Percentiles rank a stretch among this genome's conserved stretches.
Evolutionary conservation across 2,797 vertebrate genomes (phyloP).

Genomic region (Miichthys miiuy): DNA sequence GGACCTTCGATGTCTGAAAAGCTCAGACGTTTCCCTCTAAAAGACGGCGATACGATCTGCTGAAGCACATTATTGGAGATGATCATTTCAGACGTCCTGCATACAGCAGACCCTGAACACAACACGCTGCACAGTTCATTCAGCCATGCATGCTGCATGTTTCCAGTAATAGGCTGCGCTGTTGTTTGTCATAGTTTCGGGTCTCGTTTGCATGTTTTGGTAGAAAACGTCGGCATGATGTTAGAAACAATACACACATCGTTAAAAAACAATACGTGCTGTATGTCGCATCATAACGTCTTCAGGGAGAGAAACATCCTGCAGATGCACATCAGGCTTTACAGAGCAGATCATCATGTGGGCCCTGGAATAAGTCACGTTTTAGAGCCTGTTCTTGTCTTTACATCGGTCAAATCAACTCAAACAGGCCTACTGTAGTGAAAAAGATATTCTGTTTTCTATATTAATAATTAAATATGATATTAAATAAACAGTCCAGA

Average conservation of each 20-base stretch:
- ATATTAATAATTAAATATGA: conserved; percentile 6
- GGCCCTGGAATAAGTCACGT: neutral
- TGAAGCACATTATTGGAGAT: conserved; percentile 47
- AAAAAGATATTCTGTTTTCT: neutral
- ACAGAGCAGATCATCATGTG: conserved; percentile 14
- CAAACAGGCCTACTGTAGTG: neutral
- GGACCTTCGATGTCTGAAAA: too few relatives aligned
- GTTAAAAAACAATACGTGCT: conserved; percentile 36
- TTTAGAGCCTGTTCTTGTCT: neutral
- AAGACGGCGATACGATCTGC: conserved; percentile 37
- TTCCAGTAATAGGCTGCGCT: conserved; percentile 39
- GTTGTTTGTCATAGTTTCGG: conserved; percentile 9
- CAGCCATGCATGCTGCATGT: conserved; percentile 43
- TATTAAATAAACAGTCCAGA: conserved; percentile 15
- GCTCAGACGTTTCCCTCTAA: conserved; percentile 30
- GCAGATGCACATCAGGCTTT: conserved; percentile 8
- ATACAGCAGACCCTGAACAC: conserved; percentile 28
- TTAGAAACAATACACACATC: conserved; percentile 45
- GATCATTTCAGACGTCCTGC: conserved; percentile 47
- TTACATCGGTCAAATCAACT: conserved; percentile 14
- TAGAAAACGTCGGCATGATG: conserved; percentile 39
- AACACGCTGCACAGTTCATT: conserved; percentile 5
- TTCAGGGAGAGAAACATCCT: conserved; percentile 19
- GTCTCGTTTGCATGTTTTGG: conserved; percentile 35
- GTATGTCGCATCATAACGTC: conserved; percentile 7